Evolutionary conservation across 2,888 invertebrate genomes (phyloP), one percentile per base, ranked within the genome.

Genomic region (Lamellibrachia columna): DNA sequence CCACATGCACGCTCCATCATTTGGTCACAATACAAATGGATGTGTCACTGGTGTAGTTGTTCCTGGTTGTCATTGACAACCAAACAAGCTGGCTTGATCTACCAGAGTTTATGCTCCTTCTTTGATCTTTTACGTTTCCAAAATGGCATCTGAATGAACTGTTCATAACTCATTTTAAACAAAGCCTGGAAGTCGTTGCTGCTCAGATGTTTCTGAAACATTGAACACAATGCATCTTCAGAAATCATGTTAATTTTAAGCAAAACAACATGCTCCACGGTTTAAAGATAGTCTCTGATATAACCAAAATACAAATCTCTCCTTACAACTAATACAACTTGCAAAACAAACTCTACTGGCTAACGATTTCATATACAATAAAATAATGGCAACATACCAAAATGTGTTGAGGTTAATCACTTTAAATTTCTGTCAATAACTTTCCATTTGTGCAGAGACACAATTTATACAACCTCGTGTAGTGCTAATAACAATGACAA

Each of bases 41-140:
- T 75, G 6, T 75, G 75, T 15, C 11, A 11, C 75, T 22, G 6
- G 75, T 75, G 75, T 75, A 75, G 22, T 22, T 75, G 75, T 75
- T 15, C 75, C 11, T 22, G 22, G 75, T 15, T 75, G 75, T n/a
- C n/a, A 15, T 22, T 75, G 75, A 22, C 75, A 75, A 75, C 75
- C 75, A 75, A 3, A 11, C 75, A 75, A 22, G 22, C 15, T 75
- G 75, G 75, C 22, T 75, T 75, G 75, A 75, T 22, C 55, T 97
- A 99, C 97, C 99, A 99, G 90, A 99, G 97, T 93, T 98, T 98
- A 90, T 97, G 98, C 52, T 97, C 97, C 96, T 99, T 99, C 97
- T 99, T 99, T 94, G 99, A 97, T 95, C 98, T 98, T 95, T 98
- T 98, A 96, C 98, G 98, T 96, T 98, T 98, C 99, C 99, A 99